These are phyloP conservation scores for Xylota segnis DNA, from an alignment of 2,888 invertebrate species.

Conservation along the genomic window DNA sequence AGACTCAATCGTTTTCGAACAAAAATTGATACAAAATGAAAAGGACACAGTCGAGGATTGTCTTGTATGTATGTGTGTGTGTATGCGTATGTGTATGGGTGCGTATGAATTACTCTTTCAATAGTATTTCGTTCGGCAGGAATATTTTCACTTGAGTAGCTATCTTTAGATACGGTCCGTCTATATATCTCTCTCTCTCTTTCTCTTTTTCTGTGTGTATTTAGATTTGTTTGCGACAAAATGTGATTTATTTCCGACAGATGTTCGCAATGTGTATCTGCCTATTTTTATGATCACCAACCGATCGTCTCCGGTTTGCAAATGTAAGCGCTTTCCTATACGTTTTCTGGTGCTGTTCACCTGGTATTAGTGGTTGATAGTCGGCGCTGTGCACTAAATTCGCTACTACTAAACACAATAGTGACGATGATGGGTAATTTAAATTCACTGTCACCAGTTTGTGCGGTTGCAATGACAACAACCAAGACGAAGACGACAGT, in stretches of 20 bases:
- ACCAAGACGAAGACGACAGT: constrained; percentile 65
- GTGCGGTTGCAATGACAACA: constrained; percentile 68
- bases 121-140: constrained; percentile 44
- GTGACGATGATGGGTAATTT: constrained; percentile 68
- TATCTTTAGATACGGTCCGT: constrained; percentile 18
- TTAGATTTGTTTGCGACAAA: constrained; percentile 30
- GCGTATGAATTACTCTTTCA: constrained; percentile 31
- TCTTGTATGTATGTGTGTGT: constrained; percentile 50
- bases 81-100: too few species aligned
- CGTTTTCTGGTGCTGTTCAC: constrained; percentile 49
- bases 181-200: neutral
- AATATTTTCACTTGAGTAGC: constrained; percentile 64
- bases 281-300: constrained; percentile 55
- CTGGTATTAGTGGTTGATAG: constrained; percentile 59
- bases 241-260: constrained; percentile 70
- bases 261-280: constrained; percentile 53
- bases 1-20: constrained; percentile 67
- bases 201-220: constrained; percentile 3
- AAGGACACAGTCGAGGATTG: constrained; percentile 74
- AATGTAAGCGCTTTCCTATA: constrained; percentile 44
- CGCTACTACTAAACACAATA: constrained; percentile 40
- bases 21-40: constrained; percentile 30
- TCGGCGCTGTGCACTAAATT: constrained; percentile 44
- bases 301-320: constrained; percentile 44
- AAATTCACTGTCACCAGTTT: constrained; percentile 71